Evolutionary conservation across 2,797 vertebrate genomes (phyloP).

Genomic region (Alca torda): DNA sequence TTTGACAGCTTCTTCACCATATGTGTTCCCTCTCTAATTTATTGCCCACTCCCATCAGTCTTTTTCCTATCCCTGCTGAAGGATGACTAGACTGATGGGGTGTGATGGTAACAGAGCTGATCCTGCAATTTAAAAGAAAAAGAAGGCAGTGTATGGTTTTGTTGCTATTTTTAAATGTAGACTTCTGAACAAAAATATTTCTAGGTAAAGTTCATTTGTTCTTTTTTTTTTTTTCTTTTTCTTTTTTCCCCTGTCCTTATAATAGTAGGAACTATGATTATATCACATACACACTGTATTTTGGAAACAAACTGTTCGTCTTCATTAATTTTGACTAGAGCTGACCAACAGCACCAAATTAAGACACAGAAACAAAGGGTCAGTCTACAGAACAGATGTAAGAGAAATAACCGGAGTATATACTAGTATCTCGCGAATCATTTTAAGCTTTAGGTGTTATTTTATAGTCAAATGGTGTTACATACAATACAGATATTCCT

Average conservation of each 20-base stretch:
- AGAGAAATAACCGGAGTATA: not conserved
- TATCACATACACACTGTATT: not conserved
- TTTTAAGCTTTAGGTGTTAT: not conserved
- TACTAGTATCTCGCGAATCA: not conserved
- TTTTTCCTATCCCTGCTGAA: not conserved
- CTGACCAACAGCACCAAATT: not conserved
- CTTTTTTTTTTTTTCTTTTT: not conserved
- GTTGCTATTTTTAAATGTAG: not conserved
- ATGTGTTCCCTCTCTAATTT: not conserved
- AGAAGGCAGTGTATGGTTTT: not conserved
- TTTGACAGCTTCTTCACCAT: not conserved
- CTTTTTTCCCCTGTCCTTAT: accelerated
- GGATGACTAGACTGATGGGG: not conserved
- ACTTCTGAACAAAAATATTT: not conserved
- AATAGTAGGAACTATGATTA: not conserved
- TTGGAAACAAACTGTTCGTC: not conserved
- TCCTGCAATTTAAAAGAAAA: not conserved
- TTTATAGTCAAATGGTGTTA: not conserved
- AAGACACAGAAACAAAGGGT: not conserved
- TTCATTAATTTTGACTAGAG: not conserved
- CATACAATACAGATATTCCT: not conserved
- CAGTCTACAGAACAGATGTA: not conserved
- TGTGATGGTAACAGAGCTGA: not conserved
- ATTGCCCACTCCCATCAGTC: not conserved
- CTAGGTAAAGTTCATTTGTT: not conserved